phyloP scores from a whole-genome alignment of 2,113 vertebrate genomes.

The Archilochus colubris region DNA sequence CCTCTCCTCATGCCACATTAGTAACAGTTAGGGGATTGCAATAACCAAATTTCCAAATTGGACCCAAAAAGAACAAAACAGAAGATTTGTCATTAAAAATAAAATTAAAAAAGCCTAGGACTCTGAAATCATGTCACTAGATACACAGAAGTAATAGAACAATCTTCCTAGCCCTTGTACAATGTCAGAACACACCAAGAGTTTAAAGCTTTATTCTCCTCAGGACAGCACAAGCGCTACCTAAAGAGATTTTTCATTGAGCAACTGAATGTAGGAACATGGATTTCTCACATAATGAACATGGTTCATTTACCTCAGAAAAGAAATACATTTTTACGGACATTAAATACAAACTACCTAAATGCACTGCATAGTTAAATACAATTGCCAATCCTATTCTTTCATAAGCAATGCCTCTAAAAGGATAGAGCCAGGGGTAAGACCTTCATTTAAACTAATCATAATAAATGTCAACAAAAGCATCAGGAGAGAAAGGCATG shows the following conservation, averaged over 20 bases:
- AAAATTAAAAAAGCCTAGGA: background rate
- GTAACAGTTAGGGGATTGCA: background rate
- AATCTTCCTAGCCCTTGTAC: background rate
- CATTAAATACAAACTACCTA: slow-evolving; percentile 4
- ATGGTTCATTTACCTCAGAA: background rate
- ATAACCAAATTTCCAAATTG: background rate
- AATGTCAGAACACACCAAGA: background rate
- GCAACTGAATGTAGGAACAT: background rate
- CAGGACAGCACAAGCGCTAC: fast-evolving
- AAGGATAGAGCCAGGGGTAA: slow-evolving; percentile 10
- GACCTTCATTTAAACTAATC: slow-evolving; percentile 35
- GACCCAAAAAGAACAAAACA: background rate
- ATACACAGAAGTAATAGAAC: background rate
- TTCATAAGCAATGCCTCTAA: background rate
- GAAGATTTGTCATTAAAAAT: background rate
- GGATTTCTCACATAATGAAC: background rate
- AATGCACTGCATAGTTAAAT: background rate
- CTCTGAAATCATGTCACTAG: background rate
- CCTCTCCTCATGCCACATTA: background rate
- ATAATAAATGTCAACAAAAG: slow-evolving; percentile 19
- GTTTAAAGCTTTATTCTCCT: background rate
- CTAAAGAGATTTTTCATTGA: background rate
- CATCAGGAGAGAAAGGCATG: background rate
- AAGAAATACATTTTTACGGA: background rate
- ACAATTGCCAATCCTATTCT: background rate